Evolutionary conservation across 2,888 invertebrate genomes (phyloP).

Genomic region (Leuctra nigra): DNA sequence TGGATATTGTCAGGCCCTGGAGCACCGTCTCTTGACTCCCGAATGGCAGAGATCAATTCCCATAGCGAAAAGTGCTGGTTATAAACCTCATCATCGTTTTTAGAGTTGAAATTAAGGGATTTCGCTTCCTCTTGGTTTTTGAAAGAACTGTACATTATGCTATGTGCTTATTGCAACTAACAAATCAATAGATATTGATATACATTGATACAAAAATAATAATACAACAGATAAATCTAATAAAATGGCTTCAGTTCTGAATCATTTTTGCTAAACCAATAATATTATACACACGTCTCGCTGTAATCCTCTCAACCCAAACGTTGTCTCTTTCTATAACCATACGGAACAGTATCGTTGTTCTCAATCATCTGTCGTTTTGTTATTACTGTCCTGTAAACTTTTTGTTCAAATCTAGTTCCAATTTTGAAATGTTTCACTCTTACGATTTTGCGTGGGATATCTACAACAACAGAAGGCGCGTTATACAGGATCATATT

Average conservation of each 20-base stretch:
- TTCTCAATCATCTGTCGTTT: background rate
- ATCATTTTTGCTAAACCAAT: no score
- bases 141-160: no score
- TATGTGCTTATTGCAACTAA: no score
- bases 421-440: slow-evolving; percentile 5
- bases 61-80: no score
- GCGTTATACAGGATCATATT: background rate
- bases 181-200: background rate
- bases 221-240: no score
- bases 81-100: no score
- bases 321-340: no score
- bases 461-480: background rate
- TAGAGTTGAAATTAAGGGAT: no score
- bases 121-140: no score
- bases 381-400: background rate
- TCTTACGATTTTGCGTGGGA: background rate
- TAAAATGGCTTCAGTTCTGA: no score
- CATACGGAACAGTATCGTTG: background rate
- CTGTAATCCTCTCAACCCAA: background rate
- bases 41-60: no score
- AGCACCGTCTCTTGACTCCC: no score
- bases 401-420: background rate
- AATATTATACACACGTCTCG: background rate
- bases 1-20: background rate
- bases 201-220: background rate